Evolutionary conservation across 2,797 vertebrate species (phyloP), one percentile per base, ranked within the genome.

Genomic region (Rhyacichthys aspro): DNA sequence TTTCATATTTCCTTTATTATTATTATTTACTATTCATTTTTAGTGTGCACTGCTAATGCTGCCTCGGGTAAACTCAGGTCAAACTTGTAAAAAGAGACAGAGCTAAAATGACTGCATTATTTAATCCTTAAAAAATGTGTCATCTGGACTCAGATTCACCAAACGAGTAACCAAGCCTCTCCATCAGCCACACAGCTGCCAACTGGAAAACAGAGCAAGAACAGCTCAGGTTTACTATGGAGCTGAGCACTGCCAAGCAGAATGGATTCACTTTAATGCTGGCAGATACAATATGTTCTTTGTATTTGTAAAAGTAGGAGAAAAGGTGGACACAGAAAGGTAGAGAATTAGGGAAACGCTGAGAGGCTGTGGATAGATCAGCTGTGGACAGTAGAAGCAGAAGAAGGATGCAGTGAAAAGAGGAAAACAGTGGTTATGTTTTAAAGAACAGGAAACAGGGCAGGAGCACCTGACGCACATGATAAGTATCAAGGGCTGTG

Each of bases 231-330:
- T 84, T 86, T 80, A 81, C 84, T 55, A 63, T 46, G 43, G 72
- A 74, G 75, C 64, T 33, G 69, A 57, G 69, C 55, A 18, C 74
- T 85, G 85, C 84, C 86, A 86, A 72, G 61, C 70, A 82, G 74
- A 89, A 86, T 82, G 74, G 87, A 88, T 84, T 85, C 73, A 82
- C 88, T 88, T 88, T 86, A 86, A 82, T 45, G 56, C 80, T 79
- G 85, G 74, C 83, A 88, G 65, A 84, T 84, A 92, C 89, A 88
- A 87, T 90, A 89, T 87, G 76, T 63, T 76, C 90, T 91, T 93
- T 92, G 89, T 91, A 55, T 85, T 80, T 79, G 77, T 57, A 76
- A 83, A 83, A 83, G 69, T 62, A 63, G 74, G 43, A 74, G 68
- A 74, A 57, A 65, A 77, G 46, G 76, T 53, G 59, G 55, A 74